Conservation (phyloP, 2,113 vertebrate genomes). For the Rattus norvegicus region GRCr8 NC_086020.1:206238501-206239000, state of each 20-base stretch:
- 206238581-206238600: neutral
- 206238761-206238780: neutral
- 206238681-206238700: neutral
- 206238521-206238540: neutral
- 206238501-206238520: neutral
- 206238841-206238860: neutral
- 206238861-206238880: neutral
- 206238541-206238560: neutral
- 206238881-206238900: neutral
- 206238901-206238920: neutral
- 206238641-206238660: neutral
- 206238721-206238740: neutral
- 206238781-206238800: neutral
- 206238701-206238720: neutral
- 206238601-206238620: neutral
- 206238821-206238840: neutral
- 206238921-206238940: neutral
- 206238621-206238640: neutral
- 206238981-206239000: neutral
- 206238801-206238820: neutral
- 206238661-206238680: neutral
- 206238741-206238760: neutral
- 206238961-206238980: neutral
- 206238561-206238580: neutral
- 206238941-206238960: neutral